Conservation (phyloP, 2,888 invertebrate genomes). For the Orchesellides sinensis region DNA sequence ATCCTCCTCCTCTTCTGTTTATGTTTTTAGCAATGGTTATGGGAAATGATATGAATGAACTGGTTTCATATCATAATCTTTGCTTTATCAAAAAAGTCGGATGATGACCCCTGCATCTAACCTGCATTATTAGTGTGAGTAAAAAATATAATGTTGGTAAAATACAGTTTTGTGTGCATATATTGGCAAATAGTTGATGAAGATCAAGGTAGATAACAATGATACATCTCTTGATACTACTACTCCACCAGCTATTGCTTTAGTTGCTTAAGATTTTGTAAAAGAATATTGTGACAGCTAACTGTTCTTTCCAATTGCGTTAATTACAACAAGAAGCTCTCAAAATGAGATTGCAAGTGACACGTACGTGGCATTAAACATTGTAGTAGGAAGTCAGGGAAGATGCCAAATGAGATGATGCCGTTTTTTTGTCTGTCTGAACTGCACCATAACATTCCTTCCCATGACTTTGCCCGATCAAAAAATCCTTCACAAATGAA, state of each 20-base stretch:
- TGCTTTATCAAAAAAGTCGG: conserved; percentile 54
- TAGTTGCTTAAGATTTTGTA: neutral
- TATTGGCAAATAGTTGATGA: conserved; percentile 16
- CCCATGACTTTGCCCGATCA: neutral
- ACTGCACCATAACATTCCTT: neutral
- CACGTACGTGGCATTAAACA: neutral
- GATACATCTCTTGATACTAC: neutral
- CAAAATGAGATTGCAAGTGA: conserved; percentile 52
- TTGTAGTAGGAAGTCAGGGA: neutral
- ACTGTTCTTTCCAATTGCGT: conserved; percentile 51
- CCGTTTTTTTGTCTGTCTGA: neutral
- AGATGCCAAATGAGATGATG: neutral
- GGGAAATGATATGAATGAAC: conserved; percentile 61
- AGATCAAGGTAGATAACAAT: neutral
- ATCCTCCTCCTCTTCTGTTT: neutral
- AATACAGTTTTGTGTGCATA: conserved; percentile 53
- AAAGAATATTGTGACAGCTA: conserved; percentile 51
- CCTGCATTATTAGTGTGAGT: conserved; percentile 19
- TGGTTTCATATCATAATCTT: conserved; percentile 42
- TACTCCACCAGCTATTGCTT: neutral
- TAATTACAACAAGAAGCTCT: conserved; percentile 55
- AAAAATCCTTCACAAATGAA: conserved; percentile 2
- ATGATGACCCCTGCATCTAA: conserved; percentile 60
- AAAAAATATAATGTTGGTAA: conserved; percentile 50
- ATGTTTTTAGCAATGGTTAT: conserved; percentile 1